A percentile compares a stretch with the other conserved stretches of the same genome.
These are phyloP conservation scores for Sebastes matsubarae DNA, from an alignment of 2,797 vertebrate species.

Conservation along the genomic window DNA sequence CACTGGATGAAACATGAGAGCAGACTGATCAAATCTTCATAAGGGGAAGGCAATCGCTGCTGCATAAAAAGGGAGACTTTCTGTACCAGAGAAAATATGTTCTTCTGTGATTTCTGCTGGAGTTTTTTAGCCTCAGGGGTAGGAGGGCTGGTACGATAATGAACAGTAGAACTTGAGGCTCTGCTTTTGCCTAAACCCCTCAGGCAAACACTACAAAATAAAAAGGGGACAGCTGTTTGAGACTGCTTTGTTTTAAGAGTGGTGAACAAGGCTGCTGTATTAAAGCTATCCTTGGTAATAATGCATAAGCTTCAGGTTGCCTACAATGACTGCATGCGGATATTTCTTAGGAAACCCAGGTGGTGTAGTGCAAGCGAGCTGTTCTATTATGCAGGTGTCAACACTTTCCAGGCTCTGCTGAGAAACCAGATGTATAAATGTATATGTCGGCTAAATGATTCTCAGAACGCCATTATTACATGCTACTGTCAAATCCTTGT, in stretches of 20 bases:
- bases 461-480: too few species aligned
- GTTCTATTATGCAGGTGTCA: too few species aligned
- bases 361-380: too few species aligned
- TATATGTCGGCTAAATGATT: too few species aligned
- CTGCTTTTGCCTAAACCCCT: constrained; percentile 27
- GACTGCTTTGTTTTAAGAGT: constrained; percentile 27
- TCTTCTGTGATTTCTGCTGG: constrained; percentile 27
- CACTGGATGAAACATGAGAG: constrained; percentile 15
- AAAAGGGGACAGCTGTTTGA: constrained; percentile 32
- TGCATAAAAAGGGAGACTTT: constrained; percentile 22
- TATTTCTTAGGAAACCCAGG: too few species aligned
- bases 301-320: too few species aligned
- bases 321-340: too few species aligned
- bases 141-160: constrained; percentile 1
- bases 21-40: constrained; percentile 33
- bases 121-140: constrained; percentile 21
- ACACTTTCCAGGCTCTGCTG: too few species aligned
- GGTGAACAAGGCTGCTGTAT: not conserved
- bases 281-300: not conserved
- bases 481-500: too few species aligned
- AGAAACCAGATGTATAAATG: too few species aligned
- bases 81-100: constrained; percentile 3
- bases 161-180: constrained; percentile 22
- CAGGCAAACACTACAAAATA: constrained; percentile 18
- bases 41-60: constrained; percentile 2